Base-by-base conservation (phyloP, 2,888 invertebrate species). In the Desoria tigrina region DNA sequence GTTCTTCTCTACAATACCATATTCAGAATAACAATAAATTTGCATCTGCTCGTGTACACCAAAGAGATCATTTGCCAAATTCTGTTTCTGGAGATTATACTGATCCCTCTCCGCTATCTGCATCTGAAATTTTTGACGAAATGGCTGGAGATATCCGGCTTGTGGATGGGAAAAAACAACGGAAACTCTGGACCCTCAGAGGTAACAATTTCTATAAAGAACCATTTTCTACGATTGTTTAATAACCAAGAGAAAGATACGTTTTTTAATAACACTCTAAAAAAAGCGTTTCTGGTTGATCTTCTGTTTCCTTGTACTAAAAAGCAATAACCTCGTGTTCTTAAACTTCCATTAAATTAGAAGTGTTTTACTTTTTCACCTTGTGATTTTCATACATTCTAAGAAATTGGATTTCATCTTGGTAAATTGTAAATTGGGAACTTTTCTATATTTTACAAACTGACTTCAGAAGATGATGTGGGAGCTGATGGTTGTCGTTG, bases 121-220 rank as follows among this genome's bases (percentile, higher is more conserved):
- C 51, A 51, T 51, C 51, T 51, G 24, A 3, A 16, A 21, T 23
- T 24, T 24, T 18, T 14, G 27, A 27, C 37, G 60, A 27, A 58
- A 85, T 85, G 85, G 84, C 85, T 75, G 84, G 84, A 74, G 82
- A 84, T 68, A 83, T 86, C 73, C 84, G 84, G 50, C 77, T 83
- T 66, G 82, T 83, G 73, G 81, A 83, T 72, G 84, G 86, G 78
- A 77, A 81, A 76, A 84, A 87, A 79, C 87, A 87, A 74, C 82
- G 89, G 78, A 89, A 88, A 82, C 87, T 88, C 78, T 89, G 89
- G 89, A 87, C 86, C 78, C 81, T 89, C 77, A 87, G 88, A 82
- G 88, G 89, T 88, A 85, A 58, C n/a, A 9, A n/a, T n/a, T n/a
- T n/a, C n/a, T n/a, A n/a, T n/a, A n/a, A n/a, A n/a, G n/a, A 39